Conservation (phyloP, 2,888 invertebrate species). For the Serripes groenlandicus region DNA sequence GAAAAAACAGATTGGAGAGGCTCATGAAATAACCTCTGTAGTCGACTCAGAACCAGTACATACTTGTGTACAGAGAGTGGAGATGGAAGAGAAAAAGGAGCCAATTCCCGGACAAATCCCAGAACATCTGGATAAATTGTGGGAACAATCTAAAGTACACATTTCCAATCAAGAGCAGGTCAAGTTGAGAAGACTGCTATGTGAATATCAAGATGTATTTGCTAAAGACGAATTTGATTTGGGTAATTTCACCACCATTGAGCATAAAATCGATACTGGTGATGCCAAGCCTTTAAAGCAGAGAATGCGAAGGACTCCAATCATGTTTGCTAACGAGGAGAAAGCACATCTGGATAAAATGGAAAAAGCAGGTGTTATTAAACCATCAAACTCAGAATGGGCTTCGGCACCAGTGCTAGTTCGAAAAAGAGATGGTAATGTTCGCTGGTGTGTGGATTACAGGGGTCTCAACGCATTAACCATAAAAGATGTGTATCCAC, state of each 20-base stretch:
- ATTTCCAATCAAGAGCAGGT: neutral
- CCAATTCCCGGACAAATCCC: neutral
- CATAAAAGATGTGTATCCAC: neutral
- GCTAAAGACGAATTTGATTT: no score
- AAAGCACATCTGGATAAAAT: neutral
- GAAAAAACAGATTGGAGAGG: neutral
- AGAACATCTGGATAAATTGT: neutral
- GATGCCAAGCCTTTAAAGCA: neutral
- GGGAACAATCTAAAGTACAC: neutral
- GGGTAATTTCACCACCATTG: neutral
- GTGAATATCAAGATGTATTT: no score
- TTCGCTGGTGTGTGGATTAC: conserved; percentile 55
- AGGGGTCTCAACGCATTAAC: conserved; percentile 23
- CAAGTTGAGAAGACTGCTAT: neutral
- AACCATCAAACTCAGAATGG: neutral
- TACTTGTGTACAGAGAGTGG: no score
- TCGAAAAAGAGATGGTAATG: no score
- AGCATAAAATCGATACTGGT: neutral
- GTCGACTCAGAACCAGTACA: neutral
- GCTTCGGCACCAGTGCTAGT: no score
- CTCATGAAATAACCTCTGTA: neutral
- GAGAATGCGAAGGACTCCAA: no score
- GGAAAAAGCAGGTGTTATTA: conserved; percentile 34
- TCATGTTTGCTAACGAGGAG: neutral
- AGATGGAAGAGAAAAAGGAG: neutral